Conservation (phyloP, 2,888 invertebrate genomes). For the Teleogryllus oceanicus region DNA sequence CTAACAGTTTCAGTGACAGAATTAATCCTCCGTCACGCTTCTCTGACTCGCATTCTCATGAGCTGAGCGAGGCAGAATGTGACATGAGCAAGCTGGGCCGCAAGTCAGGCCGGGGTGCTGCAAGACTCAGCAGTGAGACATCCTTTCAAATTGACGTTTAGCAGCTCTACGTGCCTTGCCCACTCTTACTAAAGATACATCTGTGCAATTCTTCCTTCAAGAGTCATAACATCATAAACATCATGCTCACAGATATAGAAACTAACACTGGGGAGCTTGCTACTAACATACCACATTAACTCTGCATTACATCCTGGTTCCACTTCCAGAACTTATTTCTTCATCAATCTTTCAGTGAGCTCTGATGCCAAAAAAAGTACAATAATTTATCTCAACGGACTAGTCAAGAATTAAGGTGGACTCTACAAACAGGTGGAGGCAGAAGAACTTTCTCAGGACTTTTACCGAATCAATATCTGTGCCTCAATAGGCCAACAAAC, state of each 20-base stretch:
- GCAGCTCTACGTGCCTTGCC: slow-evolving; percentile 34
- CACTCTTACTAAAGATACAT: not conserved
- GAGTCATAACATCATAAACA: not conserved
- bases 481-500: not conserved
- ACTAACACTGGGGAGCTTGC: not conserved
- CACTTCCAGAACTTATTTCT: not conserved
- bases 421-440: slow-evolving; percentile 22
- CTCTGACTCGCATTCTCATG: slow-evolving; percentile 59
- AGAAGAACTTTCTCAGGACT: slow-evolving; percentile 34
- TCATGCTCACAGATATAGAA: not conserved
- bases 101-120: slow-evolving; percentile 41
- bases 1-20: slow-evolving; percentile 73
- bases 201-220: not conserved
- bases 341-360: not conserved
- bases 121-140: slow-evolving; percentile 42
- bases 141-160: slow-evolving; percentile 78
- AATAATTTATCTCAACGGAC: not conserved
- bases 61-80: slow-evolving; percentile 50
- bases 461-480: slow-evolving; percentile 26
- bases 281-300: not conserved
- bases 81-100: slow-evolving; percentile 48
- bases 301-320: not conserved
- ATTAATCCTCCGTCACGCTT: slow-evolving; percentile 83
- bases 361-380: slow-evolving; percentile 19
- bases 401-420: not conserved